These are phyloP conservation scores for Caenorhabditis sinica DNA, from an alignment of 2,888 invertebrate genomes.

Conservation along the genomic window DNA sequence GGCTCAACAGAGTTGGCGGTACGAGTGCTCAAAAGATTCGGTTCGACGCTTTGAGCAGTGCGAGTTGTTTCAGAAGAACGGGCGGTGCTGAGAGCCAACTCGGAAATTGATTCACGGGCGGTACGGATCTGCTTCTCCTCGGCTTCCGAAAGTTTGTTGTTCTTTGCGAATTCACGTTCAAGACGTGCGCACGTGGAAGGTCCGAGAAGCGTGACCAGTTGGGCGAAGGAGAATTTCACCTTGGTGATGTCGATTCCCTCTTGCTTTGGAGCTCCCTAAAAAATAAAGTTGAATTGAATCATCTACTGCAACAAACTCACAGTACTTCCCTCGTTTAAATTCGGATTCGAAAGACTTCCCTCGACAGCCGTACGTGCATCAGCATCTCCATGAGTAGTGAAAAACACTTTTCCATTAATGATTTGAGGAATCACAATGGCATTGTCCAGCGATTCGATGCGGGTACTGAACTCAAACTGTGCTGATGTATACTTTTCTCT, in stretches of 20 bases:
- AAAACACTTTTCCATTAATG: constrained; percentile 59
- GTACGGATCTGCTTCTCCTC: constrained; percentile 52
- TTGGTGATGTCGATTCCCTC: constrained; percentile 53
- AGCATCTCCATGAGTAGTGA: constrained; percentile 61
- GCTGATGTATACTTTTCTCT: not conserved
- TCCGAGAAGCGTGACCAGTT: constrained; percentile 57
- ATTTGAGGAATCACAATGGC: constrained; percentile 61
- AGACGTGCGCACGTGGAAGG: constrained; percentile 55
- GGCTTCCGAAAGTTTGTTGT: constrained; percentile 44
- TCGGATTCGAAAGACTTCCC: constrained; percentile 47
- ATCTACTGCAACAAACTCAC: not conserved
- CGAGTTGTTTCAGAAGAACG: constrained; percentile 29
- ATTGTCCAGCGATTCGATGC: constrained; percentile 61
- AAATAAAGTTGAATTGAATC: not conserved
- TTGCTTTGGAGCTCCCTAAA: not conserved
- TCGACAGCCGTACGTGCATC: constrained; percentile 63
- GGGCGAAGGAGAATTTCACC: constrained; percentile 56
- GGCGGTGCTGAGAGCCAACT: constrained; percentile 18
- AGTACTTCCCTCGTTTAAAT: constrained; percentile 15
- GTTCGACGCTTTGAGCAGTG: constrained; percentile 60
- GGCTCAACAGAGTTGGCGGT: constrained; percentile 56
- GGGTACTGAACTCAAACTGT: constrained; percentile 7
- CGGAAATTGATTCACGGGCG: constrained; percentile 56
- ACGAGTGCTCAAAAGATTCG: constrained; percentile 58
- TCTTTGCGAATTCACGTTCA: constrained; percentile 59